Base-by-base conservation (phyloP, 2,113 vertebrate genomes). In the Coptodon rendalli region DNA sequence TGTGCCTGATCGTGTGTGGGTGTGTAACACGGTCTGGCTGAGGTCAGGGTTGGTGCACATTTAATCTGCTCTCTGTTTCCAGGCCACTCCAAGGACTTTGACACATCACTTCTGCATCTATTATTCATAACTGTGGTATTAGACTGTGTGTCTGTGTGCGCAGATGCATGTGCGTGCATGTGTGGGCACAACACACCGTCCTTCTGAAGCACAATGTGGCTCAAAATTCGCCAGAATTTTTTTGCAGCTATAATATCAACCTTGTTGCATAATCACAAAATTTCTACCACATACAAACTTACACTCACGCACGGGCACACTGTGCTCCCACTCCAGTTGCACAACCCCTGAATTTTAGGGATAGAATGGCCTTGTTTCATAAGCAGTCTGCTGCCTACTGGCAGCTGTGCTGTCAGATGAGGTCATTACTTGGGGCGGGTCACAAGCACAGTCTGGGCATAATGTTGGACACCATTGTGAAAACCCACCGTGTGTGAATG, bases 61-160 rank as follows among this genome's bases (percentile, higher is more conserved):
- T 92, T 92, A 93, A 95, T 95, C 94, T 86, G 78, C 88, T 89
- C 81, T 87, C 36, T 86, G 92, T 94, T 95, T 95, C 93, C 95
- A 94, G 90, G 90, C 91, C 90, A 90, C 91, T 92, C 91, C 91
- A 93, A 92, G 90, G 89, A 94, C 94, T 93, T 90, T 87, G 92
- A 94, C 93, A 88, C 87, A 81, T 90, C 27, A 45, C 86, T 86
- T 87, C 81, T 81, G 80, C 86, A 93, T 95, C 86, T 89, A 93
- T 95, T 91, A 94, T 95, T 95, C 85, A 96, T 52, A 57, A 90
- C 45, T 78, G 90, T 76, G 83, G 79, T 31, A 56, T 6, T 50
- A 91, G 83, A 86, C 86, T 48, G 79, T 86, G 9, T 36, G 73
- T 66, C 36, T 40, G 83, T 6, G n/a, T 16, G 31, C 7, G 19